Evolutionary conservation across 2,888 invertebrate genomes (phyloP), one percentile per base, ranked within the genome.

Genomic region (Dione vanillae): DNA sequence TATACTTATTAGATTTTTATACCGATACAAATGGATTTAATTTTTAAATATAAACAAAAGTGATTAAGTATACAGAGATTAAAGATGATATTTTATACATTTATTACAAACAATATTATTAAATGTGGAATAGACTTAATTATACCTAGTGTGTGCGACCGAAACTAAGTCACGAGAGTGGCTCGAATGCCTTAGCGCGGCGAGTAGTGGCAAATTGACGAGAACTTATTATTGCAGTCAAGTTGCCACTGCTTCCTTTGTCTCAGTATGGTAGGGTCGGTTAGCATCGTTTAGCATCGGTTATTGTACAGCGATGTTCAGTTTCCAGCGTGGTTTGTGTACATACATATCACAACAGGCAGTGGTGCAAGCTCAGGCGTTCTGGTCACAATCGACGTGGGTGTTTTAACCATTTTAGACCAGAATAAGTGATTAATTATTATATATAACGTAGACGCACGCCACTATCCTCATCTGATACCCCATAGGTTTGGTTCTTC

Each of bases 41-140:
- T 93, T 93, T 91, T 93, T 90, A 92, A 93, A 91, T 92, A 92
- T 92, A 88, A 89, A 90, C 90, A 91, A 91, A 89, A 89, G 91
- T 92, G 92, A 92, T 92, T 93, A 91, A 90, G 91, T 92, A 92
- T 93, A 93, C 92, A 93, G 92, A 93, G 91, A 93, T 92, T 92
- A 92, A 89, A 93, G 92, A 93, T 92, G 92, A 92, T 93, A 93
- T 93, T 93, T 93, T 93, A 93, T 93, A 93, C 92, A 93, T 91
- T 93, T 93, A 93, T 92, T 92, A 92, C 91, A 91, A 85, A 92
- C 91, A 91, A 90, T 92, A 92, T 92, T 92, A 92, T 91, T 90
- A 90, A 90, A 88, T 88, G 90, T 91, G 90, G 88, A 91, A 91
- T 93, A 92, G 91, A 86, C 85, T 89, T 92, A 91, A 83, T 82